A percentile compares a stretch with the other conserved stretches of the same genome.
phyloP scores from a whole-genome alignment of 2,888 invertebrate species.

The Harmothoe impar region DNA sequence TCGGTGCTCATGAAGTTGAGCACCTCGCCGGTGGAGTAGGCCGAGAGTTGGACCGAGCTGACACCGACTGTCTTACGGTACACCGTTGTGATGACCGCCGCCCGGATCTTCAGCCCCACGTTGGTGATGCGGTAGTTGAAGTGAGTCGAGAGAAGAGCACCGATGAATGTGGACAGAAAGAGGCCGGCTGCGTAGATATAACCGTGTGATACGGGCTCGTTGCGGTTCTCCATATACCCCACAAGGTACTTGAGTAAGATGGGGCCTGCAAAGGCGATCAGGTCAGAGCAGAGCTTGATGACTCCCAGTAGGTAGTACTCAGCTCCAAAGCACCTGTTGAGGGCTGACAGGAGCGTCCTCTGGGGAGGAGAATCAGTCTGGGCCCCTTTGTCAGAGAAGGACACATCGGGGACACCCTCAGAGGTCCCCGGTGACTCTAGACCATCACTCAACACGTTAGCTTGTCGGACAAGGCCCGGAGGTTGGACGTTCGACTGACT shows the following conservation, averaged over 20 bases:
- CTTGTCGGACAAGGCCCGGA: not conserved
- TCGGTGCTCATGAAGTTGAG: conserved; percentile 99
- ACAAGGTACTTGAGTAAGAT: conserved; percentile 92
- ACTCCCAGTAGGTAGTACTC: conserved; percentile 81
- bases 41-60: conserved; percentile 83
- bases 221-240: conserved; percentile 89
- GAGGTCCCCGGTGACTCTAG: not conserved
- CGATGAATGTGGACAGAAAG: conserved; percentile 87
- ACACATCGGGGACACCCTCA: not conserved
- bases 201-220: conserved; percentile 85
- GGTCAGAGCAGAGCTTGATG: conserved; percentile 90
- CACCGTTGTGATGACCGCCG: conserved; percentile 91
- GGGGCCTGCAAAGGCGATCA: conserved; percentile 94
- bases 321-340: conserved; percentile 79
- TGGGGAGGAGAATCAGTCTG: not conserved
- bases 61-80: conserved; percentile 89
- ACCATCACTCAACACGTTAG: not conserved
- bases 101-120: conserved; percentile 86
- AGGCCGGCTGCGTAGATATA: conserved; percentile 87
- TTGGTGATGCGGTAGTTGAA: conserved; percentile 94
- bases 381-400: not conserved
- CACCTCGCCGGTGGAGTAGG: conserved; percentile 90
- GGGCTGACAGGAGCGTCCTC: conserved; percentile 73
- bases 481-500: not conserved
- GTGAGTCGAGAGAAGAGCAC: conserved; percentile 92